Conservation (phyloP, 2,113 vertebrate genomes). For the Eurypyga helias region DNA sequence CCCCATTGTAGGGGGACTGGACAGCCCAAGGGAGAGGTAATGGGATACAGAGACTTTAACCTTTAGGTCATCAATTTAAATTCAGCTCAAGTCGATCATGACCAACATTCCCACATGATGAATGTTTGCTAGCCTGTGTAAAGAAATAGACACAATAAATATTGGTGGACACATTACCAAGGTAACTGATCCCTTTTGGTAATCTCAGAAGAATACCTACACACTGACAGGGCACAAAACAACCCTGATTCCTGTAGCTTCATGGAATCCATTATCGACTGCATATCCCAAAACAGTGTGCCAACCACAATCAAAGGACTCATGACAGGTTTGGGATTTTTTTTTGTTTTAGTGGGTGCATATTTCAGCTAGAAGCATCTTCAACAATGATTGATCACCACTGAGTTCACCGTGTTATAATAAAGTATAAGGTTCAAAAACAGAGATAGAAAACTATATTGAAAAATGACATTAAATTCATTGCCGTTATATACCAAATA, state of each 20-base stretch:
- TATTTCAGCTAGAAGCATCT: background rate
- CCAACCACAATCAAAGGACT: background rate
- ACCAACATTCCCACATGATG: conserved; percentile 39
- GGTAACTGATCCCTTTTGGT: conserved; percentile 61
- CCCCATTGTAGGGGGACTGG: background rate
- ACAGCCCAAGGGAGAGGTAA: conserved; percentile 22
- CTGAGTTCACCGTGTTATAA: background rate
- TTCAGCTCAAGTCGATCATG: conserved; percentile 55
- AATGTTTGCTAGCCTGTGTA: conserved; percentile 59
- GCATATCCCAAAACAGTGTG: background rate
- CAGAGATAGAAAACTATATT: background rate
- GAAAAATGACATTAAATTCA: background rate
- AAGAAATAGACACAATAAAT: conserved; percentile 64
- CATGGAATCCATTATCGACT: background rate
- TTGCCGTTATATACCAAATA: background rate
- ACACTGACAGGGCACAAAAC: background rate
- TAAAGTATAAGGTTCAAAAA: background rate
- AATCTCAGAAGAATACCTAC: conserved; percentile 56
- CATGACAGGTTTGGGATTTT: background rate
- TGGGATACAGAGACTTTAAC: conserved; percentile 47
- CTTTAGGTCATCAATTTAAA: conserved; percentile 57
- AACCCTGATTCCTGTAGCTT: background rate
- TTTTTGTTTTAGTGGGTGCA: background rate
- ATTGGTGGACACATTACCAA: conserved; percentile 65
- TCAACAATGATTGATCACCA: background rate